These are phyloP conservation scores for Ophraella communa DNA, from an alignment of 2,888 invertebrate genomes.

Conservation along the genomic window DNA sequence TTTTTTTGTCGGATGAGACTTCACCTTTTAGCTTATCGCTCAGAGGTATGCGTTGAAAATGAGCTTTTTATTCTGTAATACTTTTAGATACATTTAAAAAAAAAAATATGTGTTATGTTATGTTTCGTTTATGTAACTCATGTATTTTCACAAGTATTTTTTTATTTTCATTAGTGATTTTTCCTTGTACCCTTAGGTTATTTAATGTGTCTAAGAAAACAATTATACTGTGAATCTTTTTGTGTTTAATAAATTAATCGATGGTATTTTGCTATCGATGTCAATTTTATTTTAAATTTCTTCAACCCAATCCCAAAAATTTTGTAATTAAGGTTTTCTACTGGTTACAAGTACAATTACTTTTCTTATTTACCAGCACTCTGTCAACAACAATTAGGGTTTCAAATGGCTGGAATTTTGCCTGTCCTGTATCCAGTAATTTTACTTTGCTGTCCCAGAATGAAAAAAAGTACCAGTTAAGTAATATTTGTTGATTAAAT, in stretches of 20 bases:
- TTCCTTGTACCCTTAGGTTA: conserved; percentile 56
- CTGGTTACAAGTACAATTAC: too few species aligned
- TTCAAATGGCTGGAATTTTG: too few species aligned
- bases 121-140: conserved; percentile 36
- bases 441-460: too few species aligned
- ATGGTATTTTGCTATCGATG: conserved; percentile 53
- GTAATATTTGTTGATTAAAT: too few species aligned
- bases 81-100: conserved; percentile 29
- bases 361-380: too few species aligned
- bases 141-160: conserved; percentile 49
- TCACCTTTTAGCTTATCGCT: conserved; percentile 35
- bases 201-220: conserved; percentile 50
- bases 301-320: not conserved
- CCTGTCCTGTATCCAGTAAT: too few species aligned
- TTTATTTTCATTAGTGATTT: conserved; percentile 45
- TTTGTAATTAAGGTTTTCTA: not conserved
- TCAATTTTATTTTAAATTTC: conserved; percentile 39
- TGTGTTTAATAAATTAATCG: conserved; percentile 51
- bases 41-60: conserved; percentile 41
- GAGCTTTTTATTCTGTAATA: conserved; percentile 40
- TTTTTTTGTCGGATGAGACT: conserved; percentile 38
- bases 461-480: too few species aligned
- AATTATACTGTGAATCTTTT: conserved; percentile 49
- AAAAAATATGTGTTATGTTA: conserved; percentile 43
- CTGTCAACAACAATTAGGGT: too few species aligned